Evolutionary conservation across 2,797 vertebrate genomes (phyloP).

Genomic region (Ispidina lecontei): DNA sequence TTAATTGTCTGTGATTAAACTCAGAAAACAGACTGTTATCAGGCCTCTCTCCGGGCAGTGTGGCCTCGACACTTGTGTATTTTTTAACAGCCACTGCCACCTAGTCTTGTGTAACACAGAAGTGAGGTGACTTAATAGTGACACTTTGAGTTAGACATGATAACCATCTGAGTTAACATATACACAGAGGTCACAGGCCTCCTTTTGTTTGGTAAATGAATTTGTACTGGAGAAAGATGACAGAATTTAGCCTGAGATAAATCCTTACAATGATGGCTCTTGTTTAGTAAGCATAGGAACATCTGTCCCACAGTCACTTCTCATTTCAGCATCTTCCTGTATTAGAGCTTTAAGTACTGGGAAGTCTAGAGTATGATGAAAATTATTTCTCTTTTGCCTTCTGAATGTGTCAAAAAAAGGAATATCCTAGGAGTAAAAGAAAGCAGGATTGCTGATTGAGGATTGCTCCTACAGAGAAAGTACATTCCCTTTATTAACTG

Average conservation of each 20-base stretch:
- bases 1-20: background rate
- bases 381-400: background rate
- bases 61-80: background rate
- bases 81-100: background rate
- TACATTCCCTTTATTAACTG: background rate
- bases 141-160: background rate
- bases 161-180: background rate
- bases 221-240: background rate
- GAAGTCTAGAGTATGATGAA: background rate
- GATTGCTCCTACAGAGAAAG: background rate
- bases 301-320: background rate
- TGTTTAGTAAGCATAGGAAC: background rate
- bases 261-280: background rate
- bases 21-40: background rate
- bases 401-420: background rate
- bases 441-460: background rate
- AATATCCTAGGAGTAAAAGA: background rate
- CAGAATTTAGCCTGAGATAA: background rate
- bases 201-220: background rate
- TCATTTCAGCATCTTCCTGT: background rate
- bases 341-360: background rate
- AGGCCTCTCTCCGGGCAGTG: background rate
- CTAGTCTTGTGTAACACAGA: background rate
- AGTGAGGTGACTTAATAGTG: background rate
- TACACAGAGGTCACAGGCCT: background rate